Conservation (phyloP, 2,888 invertebrate genomes). For the Neoaliturus tenellus region DNA sequence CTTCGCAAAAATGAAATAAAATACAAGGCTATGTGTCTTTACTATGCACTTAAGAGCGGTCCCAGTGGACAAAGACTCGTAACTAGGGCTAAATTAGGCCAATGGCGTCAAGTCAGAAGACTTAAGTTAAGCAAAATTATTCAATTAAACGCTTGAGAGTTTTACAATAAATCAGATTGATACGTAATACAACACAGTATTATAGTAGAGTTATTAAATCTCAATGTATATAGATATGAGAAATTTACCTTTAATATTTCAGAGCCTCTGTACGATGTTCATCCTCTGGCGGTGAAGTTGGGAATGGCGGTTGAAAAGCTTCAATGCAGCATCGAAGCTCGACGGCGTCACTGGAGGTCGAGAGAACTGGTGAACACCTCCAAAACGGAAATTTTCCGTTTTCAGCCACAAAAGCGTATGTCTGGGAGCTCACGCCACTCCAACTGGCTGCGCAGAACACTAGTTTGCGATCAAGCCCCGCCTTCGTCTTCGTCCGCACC, state of each 20-base stretch:
- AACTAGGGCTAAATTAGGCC: too few relatives aligned
- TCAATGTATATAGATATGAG: too few relatives aligned
- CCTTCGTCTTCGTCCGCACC: not conserved
- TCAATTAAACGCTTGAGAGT: too few relatives aligned
- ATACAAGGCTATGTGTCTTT: too few relatives aligned
- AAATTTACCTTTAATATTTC: not conserved
- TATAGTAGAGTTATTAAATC: too few relatives aligned
- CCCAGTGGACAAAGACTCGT: too few relatives aligned
- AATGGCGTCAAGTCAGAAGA: too few relatives aligned
- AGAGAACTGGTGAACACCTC: not conserved
- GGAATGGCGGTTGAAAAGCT: slow-evolving; percentile 35
- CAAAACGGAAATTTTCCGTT: slow-evolving; percentile 49
- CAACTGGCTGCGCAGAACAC: slow-evolving; percentile 23
- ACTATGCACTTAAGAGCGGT: too few relatives aligned
- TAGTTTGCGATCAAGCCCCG: not conserved
- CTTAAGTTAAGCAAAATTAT: too few relatives aligned
- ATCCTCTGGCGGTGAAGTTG: not conserved
- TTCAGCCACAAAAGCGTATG: not conserved
- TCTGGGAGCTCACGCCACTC: not conserved
- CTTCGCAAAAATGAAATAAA: too few relatives aligned
- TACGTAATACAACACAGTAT: too few relatives aligned
- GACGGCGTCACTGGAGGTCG: slow-evolving; percentile 18
- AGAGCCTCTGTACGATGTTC: slow-evolving; percentile 9
- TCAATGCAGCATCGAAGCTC: slow-evolving; percentile 43
- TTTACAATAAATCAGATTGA: too few relatives aligned